These are phyloP conservation scores for Calephelis nemesis DNA, from an alignment of 1,140 invertebrate species.

Conservation along the genomic window DNA sequence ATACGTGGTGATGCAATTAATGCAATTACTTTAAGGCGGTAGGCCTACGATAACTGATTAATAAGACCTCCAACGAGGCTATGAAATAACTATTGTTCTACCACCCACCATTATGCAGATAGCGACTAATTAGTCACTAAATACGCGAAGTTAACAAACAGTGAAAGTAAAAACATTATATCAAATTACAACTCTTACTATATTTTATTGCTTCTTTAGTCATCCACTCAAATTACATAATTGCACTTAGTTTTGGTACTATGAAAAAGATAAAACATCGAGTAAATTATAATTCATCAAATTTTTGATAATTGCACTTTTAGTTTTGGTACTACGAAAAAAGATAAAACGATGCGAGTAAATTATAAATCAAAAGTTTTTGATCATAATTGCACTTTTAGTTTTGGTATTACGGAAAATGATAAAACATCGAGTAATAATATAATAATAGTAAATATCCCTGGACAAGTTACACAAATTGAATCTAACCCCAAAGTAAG, in stretches of 20 bases:
- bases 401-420: too few species aligned
- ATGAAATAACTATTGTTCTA: conserved; percentile 1
- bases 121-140: conserved; percentile 5
- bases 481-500: too few species aligned
- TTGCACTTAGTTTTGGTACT: conserved; percentile 1
- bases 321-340: too few species aligned
- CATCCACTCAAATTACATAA: neutral
- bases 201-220: conserved; percentile 10
- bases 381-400: too few species aligned
- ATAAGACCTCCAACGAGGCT: neutral
- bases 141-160: conserved; percentile 2
- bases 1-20: neutral
- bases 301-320: too few species aligned
- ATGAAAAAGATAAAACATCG: neutral
- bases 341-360: too few species aligned
- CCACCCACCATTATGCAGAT: neutral
- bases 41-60: neutral
- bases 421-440: neutral
- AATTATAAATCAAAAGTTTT: neutral
- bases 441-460: too few species aligned
- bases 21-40: neutral
- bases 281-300: neutral
- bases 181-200: conserved; percentile 6
- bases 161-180: conserved; percentile 13
- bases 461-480: too few species aligned